Percentiles rank a stretch among this genome's conserved stretches.
Conservation (phyloP, 2,113 vertebrate genomes). For the Peromyscus leucopus region DNA sequence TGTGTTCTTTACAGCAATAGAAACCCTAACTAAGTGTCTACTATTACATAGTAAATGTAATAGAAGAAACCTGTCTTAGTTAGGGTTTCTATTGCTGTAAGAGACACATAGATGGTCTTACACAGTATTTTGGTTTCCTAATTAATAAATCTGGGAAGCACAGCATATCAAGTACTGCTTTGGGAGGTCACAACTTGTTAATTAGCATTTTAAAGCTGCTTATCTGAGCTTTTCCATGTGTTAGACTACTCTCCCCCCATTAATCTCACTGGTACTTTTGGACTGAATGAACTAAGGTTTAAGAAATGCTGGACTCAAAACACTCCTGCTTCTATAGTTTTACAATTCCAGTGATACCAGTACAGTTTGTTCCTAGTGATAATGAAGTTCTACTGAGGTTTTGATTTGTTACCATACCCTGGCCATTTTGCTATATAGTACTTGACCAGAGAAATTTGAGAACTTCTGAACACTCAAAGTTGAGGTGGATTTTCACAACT, state of each 20-base stretch:
- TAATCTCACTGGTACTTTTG: background rate
- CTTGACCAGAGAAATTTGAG: background rate
- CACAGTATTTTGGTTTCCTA: background rate
- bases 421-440: background rate
- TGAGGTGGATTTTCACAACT: background rate
- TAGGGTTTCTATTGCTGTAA: no score
- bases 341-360: background rate
- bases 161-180: background rate
- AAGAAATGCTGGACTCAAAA: constrained; percentile 14
- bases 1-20: background rate
- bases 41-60: no score
- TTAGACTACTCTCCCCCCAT: background rate
- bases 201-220: background rate
- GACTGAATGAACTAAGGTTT: background rate
- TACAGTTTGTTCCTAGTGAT: background rate
- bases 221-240: background rate
- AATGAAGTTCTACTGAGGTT: background rate
- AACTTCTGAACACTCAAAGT: background rate
- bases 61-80: no score
- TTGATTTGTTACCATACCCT: background rate
- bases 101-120: background rate
- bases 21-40: no score
- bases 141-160: background rate
- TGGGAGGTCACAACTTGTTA: background rate
- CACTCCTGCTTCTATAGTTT: background rate